Percentiles rank a stretch among this genome's conserved stretches.
Evolutionary conservation across 2,888 invertebrate species (phyloP).

Genomic region (Agrilus biguttatus): DNA sequence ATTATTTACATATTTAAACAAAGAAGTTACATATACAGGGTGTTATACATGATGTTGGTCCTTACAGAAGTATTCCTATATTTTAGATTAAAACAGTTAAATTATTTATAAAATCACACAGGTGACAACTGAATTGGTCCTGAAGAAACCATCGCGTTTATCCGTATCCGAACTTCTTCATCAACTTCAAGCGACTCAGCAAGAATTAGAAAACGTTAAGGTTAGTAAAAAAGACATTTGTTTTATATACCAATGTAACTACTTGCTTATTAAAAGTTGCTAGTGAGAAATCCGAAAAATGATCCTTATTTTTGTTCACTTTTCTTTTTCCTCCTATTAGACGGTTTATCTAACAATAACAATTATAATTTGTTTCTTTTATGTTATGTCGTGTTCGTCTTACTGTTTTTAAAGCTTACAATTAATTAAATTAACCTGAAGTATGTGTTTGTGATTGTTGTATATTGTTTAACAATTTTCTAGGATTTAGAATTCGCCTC

Average conservation of each 20-base stretch:
- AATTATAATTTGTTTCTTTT: neutral
- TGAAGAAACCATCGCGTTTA: constrained; percentile 50
- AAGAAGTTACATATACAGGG: no score
- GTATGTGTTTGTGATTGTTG: no score
- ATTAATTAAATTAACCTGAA: neutral
- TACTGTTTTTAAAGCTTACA: neutral
- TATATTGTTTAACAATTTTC: constrained; percentile 22
- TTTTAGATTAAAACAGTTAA: no score
- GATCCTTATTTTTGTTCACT: neutral
- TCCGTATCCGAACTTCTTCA: constrained; percentile 70
- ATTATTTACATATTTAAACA: no score
- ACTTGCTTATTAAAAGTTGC: neutral
- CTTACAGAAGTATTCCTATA: no score
- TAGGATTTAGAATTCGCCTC: constrained; percentile 59
- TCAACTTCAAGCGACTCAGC: constrained; percentile 72
- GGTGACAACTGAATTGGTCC: constrained; percentile 35
- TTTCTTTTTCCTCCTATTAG: neutral
- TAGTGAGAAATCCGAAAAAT: neutral
- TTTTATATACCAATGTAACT: neutral
- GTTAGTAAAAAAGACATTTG: constrained; percentile 31
- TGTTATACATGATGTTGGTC: no score
- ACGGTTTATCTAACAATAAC: neutral
- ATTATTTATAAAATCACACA: no score
- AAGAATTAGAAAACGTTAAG: constrained; percentile 76
- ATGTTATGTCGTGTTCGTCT: neutral